Base-by-base conservation (phyloP, 2,888 invertebrate species). In the Agapostemon virescens region DNA sequence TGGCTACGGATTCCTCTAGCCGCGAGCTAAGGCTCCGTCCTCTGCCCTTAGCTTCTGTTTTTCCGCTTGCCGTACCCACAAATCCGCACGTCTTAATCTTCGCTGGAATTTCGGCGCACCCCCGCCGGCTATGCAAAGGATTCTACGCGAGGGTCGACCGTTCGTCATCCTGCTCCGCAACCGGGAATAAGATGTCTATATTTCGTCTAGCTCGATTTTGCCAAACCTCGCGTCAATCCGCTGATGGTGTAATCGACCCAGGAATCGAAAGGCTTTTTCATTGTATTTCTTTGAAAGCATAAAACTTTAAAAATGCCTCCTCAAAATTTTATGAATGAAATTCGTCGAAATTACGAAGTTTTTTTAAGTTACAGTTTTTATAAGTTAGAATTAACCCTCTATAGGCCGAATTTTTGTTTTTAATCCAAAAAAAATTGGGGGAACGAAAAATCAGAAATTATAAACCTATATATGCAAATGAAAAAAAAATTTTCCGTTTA, bases 21-120 rank as follows among this genome's bases (percentile, higher is more conserved):
- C 90, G 87, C 88, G 87, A 90, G 89, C 89, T 85, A 90, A 89
- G 87, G 89, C 87, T 90, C 87, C 82, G 79, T 83, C 86, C 83
- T 79, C 86, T 85, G 84, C 85, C 84, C 84, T 87, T 73, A 69
- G 84, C 85, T 86, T 86, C 87, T 85, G 84, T 87, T 88, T 87
- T 87, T 87, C 87, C 86, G 84, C 83, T 82, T 75, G 81, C 88
- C 82, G 82, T 80, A 73, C 80, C 86, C 77, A 82, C 77, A 85
- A 87, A 87, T 87, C 87, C 88, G 82, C 83, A 86, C 86, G 87
- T 88, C 87, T 87, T 87, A 87, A 87, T 87, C 87, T 87, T 84
- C 78, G 77, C 74, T 77, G 87, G 88, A 87, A 88, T 87, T 88
- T 87, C 83, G 76, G 49, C 52, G 79, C 66, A 79, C 78, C 75